Percentiles rank a stretch among this genome's conserved stretches.
Evolutionary conservation across 1,140 invertebrate species (phyloP).

Genomic region (Hydropsyche tenuis): DNA sequence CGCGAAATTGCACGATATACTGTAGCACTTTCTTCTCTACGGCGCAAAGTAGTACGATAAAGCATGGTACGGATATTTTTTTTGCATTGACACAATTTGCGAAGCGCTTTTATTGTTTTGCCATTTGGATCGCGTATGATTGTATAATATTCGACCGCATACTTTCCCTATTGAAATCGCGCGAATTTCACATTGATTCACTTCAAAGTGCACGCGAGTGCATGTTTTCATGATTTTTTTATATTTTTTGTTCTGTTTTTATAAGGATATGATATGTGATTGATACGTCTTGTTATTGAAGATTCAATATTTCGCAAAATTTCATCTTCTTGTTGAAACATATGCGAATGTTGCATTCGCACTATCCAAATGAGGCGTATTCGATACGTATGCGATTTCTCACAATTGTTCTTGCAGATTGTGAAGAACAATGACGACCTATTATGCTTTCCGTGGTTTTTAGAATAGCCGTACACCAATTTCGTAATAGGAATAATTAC

Average conservation of each 20-base stretch:
- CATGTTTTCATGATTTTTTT: no score
- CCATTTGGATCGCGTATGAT: slow-evolving; percentile 4
- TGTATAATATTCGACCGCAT: slow-evolving; percentile 6
- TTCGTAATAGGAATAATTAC: slow-evolving; percentile 16
- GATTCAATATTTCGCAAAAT: background rate
- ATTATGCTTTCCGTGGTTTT: slow-evolving; percentile 16
- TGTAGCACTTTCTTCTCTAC: background rate
- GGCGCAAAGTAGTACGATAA: background rate
- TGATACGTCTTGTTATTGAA: background rate
- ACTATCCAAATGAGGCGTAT: background rate
- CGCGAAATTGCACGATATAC: background rate
- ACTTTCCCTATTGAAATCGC: slow-evolving; percentile 9
- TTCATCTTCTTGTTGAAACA: background rate
- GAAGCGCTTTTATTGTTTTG: background rate
- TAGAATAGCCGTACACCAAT: slow-evolving; percentile 2
- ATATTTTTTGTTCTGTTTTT: no score
- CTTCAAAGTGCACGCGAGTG: background rate
- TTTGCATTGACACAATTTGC: slow-evolving; percentile 6
- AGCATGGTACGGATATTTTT: background rate
- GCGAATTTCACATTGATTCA: background rate
- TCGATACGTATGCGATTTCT: slow-evolving; percentile 14
- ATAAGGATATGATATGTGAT: no score
- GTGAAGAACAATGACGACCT: slow-evolving; percentile 17
- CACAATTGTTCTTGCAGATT: slow-evolving; percentile 14
- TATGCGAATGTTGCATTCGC: no score